A percentile compares a stretch with the other conserved stretches of the same genome.
phyloP scores from a whole-genome alignment of 2,888 invertebrate species.

The Pteria penguin region DNA sequence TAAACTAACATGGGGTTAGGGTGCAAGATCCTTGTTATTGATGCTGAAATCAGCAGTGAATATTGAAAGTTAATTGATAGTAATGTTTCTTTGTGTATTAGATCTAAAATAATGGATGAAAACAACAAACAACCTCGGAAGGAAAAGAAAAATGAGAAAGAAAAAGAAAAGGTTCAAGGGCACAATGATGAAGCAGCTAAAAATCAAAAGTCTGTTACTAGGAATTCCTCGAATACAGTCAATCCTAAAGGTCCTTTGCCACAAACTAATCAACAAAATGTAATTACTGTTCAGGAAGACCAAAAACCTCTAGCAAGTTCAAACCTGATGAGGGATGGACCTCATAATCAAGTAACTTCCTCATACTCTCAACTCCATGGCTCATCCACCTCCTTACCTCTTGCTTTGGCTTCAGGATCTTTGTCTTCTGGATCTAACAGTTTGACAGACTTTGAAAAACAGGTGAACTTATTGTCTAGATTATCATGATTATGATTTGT shows the following conservation, averaged over 20 bases:
- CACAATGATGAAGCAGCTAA: not conserved
- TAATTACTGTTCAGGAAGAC: not conserved
- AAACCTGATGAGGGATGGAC: not conserved
- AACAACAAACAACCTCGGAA: not conserved
- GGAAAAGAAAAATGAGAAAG: not conserved
- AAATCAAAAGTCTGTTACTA: not conserved
- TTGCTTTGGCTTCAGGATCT: constrained; percentile 27
- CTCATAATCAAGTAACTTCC: not conserved
- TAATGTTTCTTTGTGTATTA: no score
- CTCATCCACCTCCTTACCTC: not conserved
- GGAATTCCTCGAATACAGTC: not conserved
- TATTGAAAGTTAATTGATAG: no score
- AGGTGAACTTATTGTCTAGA: no score
- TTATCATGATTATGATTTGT: no score
- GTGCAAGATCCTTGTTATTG: no score
- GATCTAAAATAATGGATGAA: not conserved
- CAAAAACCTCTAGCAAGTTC: not conserved
- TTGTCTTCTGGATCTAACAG: constrained; percentile 25
- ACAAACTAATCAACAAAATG: not conserved
- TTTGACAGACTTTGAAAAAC: constrained; percentile 28
- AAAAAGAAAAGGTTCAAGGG: not conserved
- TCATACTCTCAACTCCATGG: not conserved
- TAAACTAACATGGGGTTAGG: no score
- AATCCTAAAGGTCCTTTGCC: not conserved
- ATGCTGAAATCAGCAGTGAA: no score